Evolutionary conservation across 2,888 invertebrate species (phyloP).

Genomic region (Hybos culiciformis): DNA sequence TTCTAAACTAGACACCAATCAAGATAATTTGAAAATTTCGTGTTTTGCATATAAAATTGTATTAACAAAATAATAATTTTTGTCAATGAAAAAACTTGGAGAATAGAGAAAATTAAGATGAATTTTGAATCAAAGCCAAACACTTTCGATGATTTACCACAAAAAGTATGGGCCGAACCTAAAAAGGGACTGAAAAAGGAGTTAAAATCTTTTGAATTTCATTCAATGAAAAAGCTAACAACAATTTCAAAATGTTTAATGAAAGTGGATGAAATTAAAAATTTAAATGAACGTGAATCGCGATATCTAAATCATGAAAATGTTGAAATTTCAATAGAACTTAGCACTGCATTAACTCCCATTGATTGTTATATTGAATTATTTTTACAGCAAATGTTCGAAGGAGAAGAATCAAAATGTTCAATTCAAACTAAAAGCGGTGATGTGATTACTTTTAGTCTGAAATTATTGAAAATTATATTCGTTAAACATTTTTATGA

Average conservation of each 20-base stretch:
- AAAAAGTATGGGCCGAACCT: constrained; percentile 24
- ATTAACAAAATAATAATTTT: too few relatives aligned
- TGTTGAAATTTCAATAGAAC: constrained; percentile 17
- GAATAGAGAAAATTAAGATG: too few relatives aligned
- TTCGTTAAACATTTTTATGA: constrained; percentile 35
- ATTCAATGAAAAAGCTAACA: constrained; percentile 26
- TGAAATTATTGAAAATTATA: constrained; percentile 31
- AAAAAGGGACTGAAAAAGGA: constrained; percentile 28
- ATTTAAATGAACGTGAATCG: constrained; percentile 21
- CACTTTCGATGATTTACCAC: too few relatives aligned
- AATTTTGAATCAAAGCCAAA: too few relatives aligned
- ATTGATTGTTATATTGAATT: constrained; percentile 38
- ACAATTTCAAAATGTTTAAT: constrained; percentile 25
- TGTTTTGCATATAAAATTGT: too few relatives aligned
- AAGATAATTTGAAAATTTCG: too few relatives aligned
- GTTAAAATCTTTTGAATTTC: constrained; percentile 22
- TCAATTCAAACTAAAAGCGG: constrained; percentile 26
- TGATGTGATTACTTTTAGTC: constrained; percentile 24
- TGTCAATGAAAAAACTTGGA: too few relatives aligned
- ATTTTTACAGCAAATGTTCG: constrained; percentile 37
- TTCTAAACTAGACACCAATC: too few relatives aligned
- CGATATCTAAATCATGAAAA: constrained; percentile 17
- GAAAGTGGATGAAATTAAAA: constrained; percentile 20
- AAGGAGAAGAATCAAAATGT: constrained; percentile 37
- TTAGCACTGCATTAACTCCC: constrained; percentile 36